A percentile compares a stretch with the other conserved stretches of the same genome.
These are phyloP conservation scores for Aphis craccivora DNA, from an alignment of 1,140 invertebrate genomes.

Conservation along the genomic window DNA sequence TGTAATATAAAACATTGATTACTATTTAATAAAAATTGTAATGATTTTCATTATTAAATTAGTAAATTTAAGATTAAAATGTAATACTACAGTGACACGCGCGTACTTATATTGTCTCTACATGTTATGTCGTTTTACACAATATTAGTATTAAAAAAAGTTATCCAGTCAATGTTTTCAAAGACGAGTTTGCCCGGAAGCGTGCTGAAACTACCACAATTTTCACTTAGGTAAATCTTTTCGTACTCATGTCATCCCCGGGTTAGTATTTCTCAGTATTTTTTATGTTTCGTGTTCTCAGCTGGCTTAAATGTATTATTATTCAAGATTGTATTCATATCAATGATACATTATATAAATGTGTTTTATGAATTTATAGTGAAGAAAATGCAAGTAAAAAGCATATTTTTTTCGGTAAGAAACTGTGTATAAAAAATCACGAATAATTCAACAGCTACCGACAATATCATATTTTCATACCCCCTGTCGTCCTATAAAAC, in stretches of 20 bases:
- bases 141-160: neutral
- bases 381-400: neutral
- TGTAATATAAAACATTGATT: neutral
- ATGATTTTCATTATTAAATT: neutral
- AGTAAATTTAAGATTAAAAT: no score
- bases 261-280: neutral
- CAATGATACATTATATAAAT: neutral
- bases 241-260: neutral
- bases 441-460: constrained; percentile 34
- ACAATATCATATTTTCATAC: neutral
- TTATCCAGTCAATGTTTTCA: neutral
- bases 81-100: neutral
- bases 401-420: neutral
- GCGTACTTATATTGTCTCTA: neutral
- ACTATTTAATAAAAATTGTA: neutral
- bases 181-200: neutral
- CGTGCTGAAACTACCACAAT: neutral
- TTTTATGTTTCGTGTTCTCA: neutral
- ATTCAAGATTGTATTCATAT: neutral
- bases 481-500: neutral
- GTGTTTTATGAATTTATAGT: neutral
- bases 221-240: neutral
- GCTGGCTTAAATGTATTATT: neutral
- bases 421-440: constrained; percentile 12
- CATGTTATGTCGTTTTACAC: neutral